Evolutionary conservation across 2,888 invertebrate species (phyloP).

Genomic region (Orchesellides sinensis): DNA sequence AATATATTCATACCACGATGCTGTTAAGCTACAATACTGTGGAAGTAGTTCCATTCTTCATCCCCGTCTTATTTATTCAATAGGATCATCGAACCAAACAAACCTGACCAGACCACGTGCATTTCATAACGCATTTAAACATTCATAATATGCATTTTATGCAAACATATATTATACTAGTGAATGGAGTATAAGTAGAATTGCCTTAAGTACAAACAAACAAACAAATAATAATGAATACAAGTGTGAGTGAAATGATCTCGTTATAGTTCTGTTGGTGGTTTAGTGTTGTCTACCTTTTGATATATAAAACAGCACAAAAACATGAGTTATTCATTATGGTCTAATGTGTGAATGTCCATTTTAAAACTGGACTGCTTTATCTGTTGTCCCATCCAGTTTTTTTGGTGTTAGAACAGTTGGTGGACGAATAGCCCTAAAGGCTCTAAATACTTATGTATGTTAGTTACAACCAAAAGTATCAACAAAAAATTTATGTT

Average conservation of each 20-base stretch:
- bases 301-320: not conserved
- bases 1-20: too few species aligned
- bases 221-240: constrained; percentile 26
- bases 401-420: constrained; percentile 44
- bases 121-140: not conserved
- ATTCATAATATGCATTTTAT: constrained; percentile 29
- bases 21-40: too few species aligned
- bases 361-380: constrained; percentile 52
- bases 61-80: too few species aligned
- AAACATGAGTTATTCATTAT: constrained; percentile 31
- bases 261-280: not conserved
- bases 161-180: not conserved
- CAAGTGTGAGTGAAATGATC: constrained; percentile 35
- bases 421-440: constrained; percentile 25
- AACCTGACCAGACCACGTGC: too few species aligned
- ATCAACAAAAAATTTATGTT: not conserved
- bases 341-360: constrained; percentile 59
- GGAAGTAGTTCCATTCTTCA: too few species aligned
- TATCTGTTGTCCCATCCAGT: constrained; percentile 22
- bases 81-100: too few species aligned
- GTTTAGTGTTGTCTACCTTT: not conserved
- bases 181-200: not conserved
- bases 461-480: not conserved
- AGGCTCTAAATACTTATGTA: not conserved
- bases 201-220: not conserved